phyloP scores from a whole-genome alignment of 2,113 vertebrate species.

The Myrmecophaga tridactyla region DNA sequence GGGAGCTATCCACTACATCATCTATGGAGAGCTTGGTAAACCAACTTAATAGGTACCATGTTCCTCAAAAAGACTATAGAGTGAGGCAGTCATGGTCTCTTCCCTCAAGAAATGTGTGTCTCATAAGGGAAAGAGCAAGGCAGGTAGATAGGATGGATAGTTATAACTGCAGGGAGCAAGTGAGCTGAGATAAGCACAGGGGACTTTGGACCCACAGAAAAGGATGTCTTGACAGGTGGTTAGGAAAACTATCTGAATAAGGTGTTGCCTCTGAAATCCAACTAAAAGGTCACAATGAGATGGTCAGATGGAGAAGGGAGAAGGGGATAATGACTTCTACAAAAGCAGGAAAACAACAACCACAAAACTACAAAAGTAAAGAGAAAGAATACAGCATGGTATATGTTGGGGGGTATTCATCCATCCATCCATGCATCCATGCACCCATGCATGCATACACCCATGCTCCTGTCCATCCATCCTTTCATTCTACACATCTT shows the following conservation, averaged over 20 bases:
- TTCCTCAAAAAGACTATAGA: rapidly evolving
- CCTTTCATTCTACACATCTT: background rate
- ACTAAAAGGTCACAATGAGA: background rate
- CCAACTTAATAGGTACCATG: rapidly evolving
- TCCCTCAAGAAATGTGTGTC: rapidly evolving
- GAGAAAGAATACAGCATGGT: too few relatives aligned
- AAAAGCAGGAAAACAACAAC: background rate
- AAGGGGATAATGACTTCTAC: background rate
- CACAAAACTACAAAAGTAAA: background rate
- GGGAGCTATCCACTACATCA: rapidly evolving
- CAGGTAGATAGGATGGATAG: rapidly evolving
- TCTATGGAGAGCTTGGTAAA: rapidly evolving
- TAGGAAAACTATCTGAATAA: background rate
- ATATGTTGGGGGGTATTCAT: rapidly evolving
- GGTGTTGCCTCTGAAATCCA: background rate
- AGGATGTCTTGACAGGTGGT: background rate
- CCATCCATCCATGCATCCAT: too few relatives aligned
- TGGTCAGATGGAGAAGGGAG: too few relatives aligned
- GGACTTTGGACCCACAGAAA: rapidly evolving
- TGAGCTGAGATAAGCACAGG: rapidly evolving
- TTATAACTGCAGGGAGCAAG: rapidly evolving
- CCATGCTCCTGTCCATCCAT: too few relatives aligned
- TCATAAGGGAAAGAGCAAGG: background rate
- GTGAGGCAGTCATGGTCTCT: rapidly evolving
- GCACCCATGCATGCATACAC: too few relatives aligned